Percentiles rank a stretch among this genome's conserved stretches.
Conservation (phyloP, 2,797 vertebrate genomes). For the Anabacerthia variegaticeps region DNA sequence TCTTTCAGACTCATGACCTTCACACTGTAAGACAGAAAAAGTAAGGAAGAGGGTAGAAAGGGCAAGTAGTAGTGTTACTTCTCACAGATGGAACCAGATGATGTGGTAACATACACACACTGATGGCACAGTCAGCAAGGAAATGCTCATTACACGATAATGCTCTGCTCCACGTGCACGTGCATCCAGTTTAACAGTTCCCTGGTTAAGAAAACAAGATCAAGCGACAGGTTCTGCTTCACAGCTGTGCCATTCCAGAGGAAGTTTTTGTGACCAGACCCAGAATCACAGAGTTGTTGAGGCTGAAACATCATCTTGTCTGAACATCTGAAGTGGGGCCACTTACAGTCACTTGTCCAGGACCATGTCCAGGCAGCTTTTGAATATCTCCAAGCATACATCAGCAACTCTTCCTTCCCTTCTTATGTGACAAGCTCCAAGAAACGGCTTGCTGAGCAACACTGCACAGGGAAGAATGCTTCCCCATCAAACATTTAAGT, state of each 20-base stretch:
- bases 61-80: background rate
- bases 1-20: background rate
- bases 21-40: background rate
- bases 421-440: background rate
- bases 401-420: background rate
- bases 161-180: background rate
- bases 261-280: background rate
- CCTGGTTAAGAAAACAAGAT: background rate
- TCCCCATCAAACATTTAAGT: background rate
- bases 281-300: background rate
- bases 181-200: background rate
- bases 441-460: background rate
- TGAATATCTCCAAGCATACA: background rate
- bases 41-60: background rate
- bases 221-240: background rate
- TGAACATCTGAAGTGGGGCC: background rate
- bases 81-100: background rate
- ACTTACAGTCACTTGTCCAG: background rate
- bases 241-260: background rate
- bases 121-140: background rate
- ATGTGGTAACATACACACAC: background rate
- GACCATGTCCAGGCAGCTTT: background rate
- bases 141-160: background rate
- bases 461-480: background rate
- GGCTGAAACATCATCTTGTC: background rate